Evolutionary conservation across 2,888 invertebrate species (phyloP).

Genomic region (Netelia fuscicornis): DNA sequence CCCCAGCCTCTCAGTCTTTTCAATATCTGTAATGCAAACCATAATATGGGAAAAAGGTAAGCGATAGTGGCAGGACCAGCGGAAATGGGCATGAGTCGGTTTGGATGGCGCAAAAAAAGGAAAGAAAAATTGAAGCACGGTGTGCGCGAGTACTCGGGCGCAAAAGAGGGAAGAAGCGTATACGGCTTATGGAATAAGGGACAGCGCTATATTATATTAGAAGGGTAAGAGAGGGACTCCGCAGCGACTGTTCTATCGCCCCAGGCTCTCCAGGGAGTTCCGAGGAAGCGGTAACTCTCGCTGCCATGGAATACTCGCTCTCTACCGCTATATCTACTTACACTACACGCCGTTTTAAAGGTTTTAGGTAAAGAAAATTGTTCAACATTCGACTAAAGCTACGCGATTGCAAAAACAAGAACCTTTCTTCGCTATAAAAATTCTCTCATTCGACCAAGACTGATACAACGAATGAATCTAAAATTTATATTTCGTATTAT

Average conservation of each 20-base stretch:
- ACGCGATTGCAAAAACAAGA: conserved; percentile 39
- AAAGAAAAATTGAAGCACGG: conserved; percentile 27
- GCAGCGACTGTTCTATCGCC: conserved; percentile 50
- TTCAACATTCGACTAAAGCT: conserved; percentile 43
- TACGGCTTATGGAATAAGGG: conserved; percentile 47
- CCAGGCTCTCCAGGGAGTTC: conserved; percentile 56
- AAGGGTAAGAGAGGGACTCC: conserved; percentile 9
- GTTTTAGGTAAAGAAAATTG: conserved; percentile 55
- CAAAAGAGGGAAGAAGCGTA: conserved; percentile 37
- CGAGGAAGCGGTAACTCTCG: conserved; percentile 47
- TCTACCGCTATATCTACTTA: conserved; percentile 28
- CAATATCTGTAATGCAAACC: conserved; percentile 66
- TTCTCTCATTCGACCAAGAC: neutral
- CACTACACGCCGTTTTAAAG: conserved; percentile 36
- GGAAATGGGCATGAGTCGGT: conserved; percentile 22
- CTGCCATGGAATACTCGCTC: conserved; percentile 11
- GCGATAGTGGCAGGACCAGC: conserved; percentile 29
- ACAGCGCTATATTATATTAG: conserved; percentile 23
- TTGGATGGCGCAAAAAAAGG: conserved; percentile 40
- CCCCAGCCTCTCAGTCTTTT: conserved; percentile 41
- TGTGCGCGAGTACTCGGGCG: conserved; percentile 13
- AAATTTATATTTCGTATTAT: neutral
- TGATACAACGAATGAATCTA: neutral
- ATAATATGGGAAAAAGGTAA: conserved; percentile 61
- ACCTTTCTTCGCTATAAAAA: neutral